Evolutionary conservation across 2,888 invertebrate genomes (phyloP).

Genomic region (Pyrochroa serraticornis): DNA sequence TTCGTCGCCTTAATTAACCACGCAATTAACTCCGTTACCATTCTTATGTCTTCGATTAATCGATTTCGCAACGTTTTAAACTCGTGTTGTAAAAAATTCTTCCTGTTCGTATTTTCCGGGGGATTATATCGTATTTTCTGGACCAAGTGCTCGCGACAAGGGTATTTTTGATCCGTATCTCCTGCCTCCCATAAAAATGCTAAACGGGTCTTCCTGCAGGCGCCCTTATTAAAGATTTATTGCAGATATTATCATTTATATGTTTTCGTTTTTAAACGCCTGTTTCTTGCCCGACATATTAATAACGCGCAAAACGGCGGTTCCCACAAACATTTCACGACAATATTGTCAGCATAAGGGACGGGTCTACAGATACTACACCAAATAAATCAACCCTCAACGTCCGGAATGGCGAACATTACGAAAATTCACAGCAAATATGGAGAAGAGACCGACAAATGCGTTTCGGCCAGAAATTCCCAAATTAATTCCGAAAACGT

Average conservation of each 20-base stretch:
- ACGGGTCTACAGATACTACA: no score
- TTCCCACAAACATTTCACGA: no score
- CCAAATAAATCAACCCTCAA: no score
- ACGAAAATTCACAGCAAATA: no score
- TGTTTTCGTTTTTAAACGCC: constrained; percentile 25
- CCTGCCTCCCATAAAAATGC: constrained; percentile 43
- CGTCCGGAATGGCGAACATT: no score
- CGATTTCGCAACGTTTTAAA: neutral
- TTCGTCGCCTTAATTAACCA: constrained; percentile 16
- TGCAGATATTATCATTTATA: constrained; percentile 41
- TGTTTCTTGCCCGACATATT: neutral
- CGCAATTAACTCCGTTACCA: constrained; percentile 13
- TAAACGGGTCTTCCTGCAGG: constrained; percentile 37
- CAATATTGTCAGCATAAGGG: no score
- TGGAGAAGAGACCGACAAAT: no score
- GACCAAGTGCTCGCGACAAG: constrained; percentile 43
- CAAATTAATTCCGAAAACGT: no score
- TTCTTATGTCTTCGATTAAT: no score
- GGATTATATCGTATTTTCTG: constrained; percentile 41
- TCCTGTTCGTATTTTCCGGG: constrained; percentile 36
- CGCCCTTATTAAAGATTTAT: constrained; percentile 43
- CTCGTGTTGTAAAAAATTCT: constrained; percentile 24
- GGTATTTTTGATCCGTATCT: constrained; percentile 45
- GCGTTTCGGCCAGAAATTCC: no score
- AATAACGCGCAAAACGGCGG: no score